Evolutionary conservation across 2,113 vertebrate species (phyloP), one percentile per base, ranked within the genome.

Genomic region (Dipodomys stephensi): DNA sequence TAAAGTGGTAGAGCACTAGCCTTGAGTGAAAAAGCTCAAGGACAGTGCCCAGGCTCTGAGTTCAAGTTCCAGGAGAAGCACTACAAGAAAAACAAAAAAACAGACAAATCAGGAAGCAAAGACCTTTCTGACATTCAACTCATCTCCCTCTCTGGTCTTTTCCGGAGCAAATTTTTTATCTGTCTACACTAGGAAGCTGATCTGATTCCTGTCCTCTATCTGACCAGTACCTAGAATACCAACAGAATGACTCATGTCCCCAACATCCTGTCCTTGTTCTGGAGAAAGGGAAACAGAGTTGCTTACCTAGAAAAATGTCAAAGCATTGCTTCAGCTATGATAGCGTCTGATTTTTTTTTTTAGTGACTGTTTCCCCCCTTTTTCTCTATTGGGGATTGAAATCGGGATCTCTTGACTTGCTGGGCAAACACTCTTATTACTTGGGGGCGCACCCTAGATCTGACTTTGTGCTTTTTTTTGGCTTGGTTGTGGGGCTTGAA

Each of bases 221-320:
- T 97, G 95, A 90, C 82, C 71, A 92, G 82, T 82, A 95, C 90
- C 95, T 96, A 86, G 97, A 90, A 95, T 95, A 90, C 94, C 90
- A 96, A 60, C 92, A 95, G 62, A 94, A 84, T 96, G 94, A 97
- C 67, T 97, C 79, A 93, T 86, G 83, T 94, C 91, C 85, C 87
- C 83, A 95, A 68, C 91, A 95, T 96, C 92, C 95, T 95, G 93
- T 95, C 67, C 94, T 92, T 94, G 80, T 94, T 95, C 91, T 94
- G 57, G 81, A 94, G 89, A 96, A 83, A 85, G 74, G n/a, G 81
- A 92, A 96, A 88, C 71, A 91, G 32, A 62, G 71, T 9, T 64
- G 9, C n/a, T 91, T 89, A 91, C 87, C 73, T 95, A 86, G 87
- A 69, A 94, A 92, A 96, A 77, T 6, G 44, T 95, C 65, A 64